Evolutionary conservation across 2,113 vertebrate genomes (phyloP).

Genomic region (Sylvietta virens): DNA sequence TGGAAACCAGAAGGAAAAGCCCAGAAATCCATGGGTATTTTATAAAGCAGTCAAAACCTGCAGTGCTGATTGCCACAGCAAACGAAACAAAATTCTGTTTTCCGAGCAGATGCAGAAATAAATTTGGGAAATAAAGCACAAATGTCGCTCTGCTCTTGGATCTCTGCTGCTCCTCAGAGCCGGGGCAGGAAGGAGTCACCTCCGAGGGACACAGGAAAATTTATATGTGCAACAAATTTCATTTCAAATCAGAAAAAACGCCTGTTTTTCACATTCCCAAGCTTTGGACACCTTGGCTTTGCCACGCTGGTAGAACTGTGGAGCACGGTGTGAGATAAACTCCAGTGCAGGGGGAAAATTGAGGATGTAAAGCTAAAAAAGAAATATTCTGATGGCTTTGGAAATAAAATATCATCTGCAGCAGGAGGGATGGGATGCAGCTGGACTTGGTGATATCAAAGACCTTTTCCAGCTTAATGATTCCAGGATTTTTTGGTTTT

Average conservation of each 20-base stretch:
- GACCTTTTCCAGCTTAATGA: neutral
- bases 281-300: neutral
- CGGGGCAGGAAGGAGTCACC: neutral
- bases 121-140: neutral
- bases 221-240: rapidly evolving
- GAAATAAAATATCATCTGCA: neutral
- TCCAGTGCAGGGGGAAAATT: rapidly evolving
- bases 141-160: neutral
- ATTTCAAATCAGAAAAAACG: neutral
- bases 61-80: neutral
- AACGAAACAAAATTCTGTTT: slow-evolving; percentile 2
- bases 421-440: neutral
- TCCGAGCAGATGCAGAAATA: slow-evolving; percentile 34
- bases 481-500: neutral
- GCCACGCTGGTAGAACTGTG: too few species aligned
- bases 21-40: slow-evolving; percentile 29
- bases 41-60: neutral
- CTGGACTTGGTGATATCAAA: neutral
- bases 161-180: neutral
- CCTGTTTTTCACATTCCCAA: neutral
- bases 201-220: neutral
- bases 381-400: neutral
- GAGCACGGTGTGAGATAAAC: rapidly evolving
- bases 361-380: neutral
- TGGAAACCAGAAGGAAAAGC: slow-evolving; percentile 17